Base-by-base conservation (phyloP, 2,113 vertebrate species). In the Channa argus region DNA sequence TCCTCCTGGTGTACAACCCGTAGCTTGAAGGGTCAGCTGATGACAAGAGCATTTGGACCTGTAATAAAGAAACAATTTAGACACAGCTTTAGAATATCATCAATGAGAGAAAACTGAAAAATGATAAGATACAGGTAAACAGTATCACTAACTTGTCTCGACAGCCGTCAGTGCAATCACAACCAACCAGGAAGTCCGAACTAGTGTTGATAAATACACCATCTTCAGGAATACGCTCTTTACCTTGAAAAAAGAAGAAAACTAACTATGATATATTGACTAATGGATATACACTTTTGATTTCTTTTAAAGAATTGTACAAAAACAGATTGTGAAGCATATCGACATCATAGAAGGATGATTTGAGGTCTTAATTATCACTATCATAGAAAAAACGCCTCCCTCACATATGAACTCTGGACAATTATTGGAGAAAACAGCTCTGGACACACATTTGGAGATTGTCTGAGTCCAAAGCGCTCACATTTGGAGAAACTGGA, bases 1-100 rank as follows among this genome's bases (percentile, higher is more conserved):
- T 0, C 82, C 98, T 0, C 98, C 98, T 0, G 97, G 98, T n/a
- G 96, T 98, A 55, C 98, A 99, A 51, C 89, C 96, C 0, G 97
- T 98, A 0, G 98, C 98, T 71, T 99, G 97, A 38, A 96, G 92
- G 0, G 98, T 97, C 79, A 99, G 89, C 91, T 99, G 97, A 82
- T 99, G 97, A 84, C 98, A 99, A 8, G 96, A 96, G 71, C 98
- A 99, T 75, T 94, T 99, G 2, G 96, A 97, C 64, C 98, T 99
- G 84, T 2, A 73, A 70, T 63, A 12, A 51, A 80, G 36, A 71
- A 5, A 71, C 13, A 63, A 56, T 13, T 69, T 53, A 62, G 41
- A 43, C 1, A 43, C 5, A 3, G 15, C 39, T 6, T 41, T 11
- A 75, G 10, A 45, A 51, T 33, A 44, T 8, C 50, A n/a, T 33